Evolutionary conservation across 2,113 vertebrate species (phyloP).

Genomic region (Oreochromis tanganicae): DNA sequence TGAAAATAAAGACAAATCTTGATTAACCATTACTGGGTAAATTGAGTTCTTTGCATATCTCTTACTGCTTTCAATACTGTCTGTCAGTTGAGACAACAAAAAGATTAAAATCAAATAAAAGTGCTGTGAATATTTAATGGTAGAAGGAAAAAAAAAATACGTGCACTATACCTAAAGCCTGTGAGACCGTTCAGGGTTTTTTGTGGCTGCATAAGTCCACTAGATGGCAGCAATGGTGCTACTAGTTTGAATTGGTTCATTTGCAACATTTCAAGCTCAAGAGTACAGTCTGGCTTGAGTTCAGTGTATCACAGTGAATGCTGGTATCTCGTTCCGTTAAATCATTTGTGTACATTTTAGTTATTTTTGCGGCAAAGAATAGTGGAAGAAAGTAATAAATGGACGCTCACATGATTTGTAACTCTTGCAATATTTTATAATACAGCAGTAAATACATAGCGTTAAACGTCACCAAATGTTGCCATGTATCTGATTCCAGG

Average conservation of each 20-base stretch:
- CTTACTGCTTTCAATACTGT: background rate
- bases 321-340: background rate
- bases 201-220: background rate
- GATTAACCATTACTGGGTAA: conserved; percentile 44
- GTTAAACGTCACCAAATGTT: background rate
- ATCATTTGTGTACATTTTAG: background rate
- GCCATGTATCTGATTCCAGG: background rate
- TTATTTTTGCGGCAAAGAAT: background rate
- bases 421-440: background rate
- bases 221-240: conserved; percentile 49
- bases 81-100: too few species aligned
- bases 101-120: background rate
- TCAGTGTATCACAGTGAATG: background rate
- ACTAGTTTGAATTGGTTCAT: background rate
- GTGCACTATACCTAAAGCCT: background rate
- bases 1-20: conserved; percentile 69
- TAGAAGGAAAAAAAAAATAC: background rate
- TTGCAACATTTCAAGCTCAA: background rate
- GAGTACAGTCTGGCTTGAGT: background rate
- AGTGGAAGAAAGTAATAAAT: background rate
- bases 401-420: background rate
- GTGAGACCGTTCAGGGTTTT: background rate
- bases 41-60: background rate
- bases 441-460: background rate
- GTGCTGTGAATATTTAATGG: background rate